These are phyloP conservation scores for Nematopogon swammerdamellus DNA, from an alignment of 2,888 invertebrate species.

Conservation along the genomic window DNA sequence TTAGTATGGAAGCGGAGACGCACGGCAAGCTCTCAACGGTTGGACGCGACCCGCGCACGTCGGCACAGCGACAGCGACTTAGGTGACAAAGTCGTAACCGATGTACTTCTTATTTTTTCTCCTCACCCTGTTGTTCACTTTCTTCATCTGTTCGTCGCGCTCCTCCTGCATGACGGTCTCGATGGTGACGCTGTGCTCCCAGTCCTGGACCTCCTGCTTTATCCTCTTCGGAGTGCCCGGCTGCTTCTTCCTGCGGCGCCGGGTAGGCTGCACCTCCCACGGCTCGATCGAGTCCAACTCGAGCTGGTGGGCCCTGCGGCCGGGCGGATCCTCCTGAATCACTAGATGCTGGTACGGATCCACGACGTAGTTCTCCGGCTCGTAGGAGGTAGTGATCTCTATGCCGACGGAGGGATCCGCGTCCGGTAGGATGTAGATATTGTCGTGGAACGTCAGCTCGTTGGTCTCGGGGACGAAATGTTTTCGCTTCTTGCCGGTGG, in stretches of 20 bases:
- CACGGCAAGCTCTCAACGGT: too few species aligned
- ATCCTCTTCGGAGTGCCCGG: conserved; percentile 14
- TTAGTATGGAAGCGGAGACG: too few species aligned
- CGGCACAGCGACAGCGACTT: conserved; percentile 12
- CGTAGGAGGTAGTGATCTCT: conserved; percentile 41
- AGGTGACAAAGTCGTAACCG: conserved; percentile 44
- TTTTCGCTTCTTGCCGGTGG: conserved; percentile 29
- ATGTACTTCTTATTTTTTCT: conserved; percentile 50
- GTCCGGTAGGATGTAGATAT: conserved; percentile 45
- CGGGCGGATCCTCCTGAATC: conserved; percentile 31
- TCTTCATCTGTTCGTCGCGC: conserved; percentile 32
- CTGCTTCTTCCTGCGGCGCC: background rate
- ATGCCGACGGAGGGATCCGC: conserved; percentile 42
- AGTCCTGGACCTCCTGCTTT: background rate
- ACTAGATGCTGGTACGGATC: conserved; percentile 39
- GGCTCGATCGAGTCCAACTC: background rate
- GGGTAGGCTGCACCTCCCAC: background rate
- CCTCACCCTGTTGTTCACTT: conserved; percentile 33
- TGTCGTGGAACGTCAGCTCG: conserved; percentile 40
- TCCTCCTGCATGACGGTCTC: conserved; percentile 14
- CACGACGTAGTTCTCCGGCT: conserved; percentile 40
- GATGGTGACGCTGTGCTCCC: background rate
- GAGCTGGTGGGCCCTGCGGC: too few species aligned
- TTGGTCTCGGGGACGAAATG: conserved; percentile 45
- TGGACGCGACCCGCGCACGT: too few species aligned